Conservation (phyloP, 2,113 vertebrate species). For the Nibea albiflora region DNA sequence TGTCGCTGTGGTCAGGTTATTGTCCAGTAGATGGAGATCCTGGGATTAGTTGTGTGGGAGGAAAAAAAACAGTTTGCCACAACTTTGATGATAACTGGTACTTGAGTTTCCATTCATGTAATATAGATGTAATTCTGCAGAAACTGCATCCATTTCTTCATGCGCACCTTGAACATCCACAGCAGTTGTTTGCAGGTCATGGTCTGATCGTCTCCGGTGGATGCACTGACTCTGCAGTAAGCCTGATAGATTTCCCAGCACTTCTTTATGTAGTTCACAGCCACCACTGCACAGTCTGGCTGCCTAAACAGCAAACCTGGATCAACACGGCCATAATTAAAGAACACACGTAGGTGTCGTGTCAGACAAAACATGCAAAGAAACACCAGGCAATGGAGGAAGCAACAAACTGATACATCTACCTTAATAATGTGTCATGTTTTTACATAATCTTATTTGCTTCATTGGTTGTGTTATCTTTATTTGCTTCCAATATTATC, state of each 20-base stretch:
- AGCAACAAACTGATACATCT: not conserved
- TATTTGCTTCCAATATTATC: too few species aligned
- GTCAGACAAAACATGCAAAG: not conserved
- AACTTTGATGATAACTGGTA: not conserved
- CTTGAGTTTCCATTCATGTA: too few species aligned
- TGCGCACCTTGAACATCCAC: constrained; percentile 89
- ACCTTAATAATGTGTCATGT: too few species aligned
- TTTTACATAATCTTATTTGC: too few species aligned
- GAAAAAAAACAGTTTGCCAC: not conserved
- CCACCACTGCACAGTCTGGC: constrained; percentile 58
- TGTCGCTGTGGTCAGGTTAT: constrained; percentile 83
- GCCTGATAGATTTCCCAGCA: constrained; percentile 87
- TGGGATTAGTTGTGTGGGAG: constrained; percentile 51
- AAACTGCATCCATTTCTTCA: not conserved
- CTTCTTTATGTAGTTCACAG: constrained; percentile 77
- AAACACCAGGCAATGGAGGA: not conserved
- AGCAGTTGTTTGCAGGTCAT: constrained; percentile 90
- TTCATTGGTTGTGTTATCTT: too few species aligned
- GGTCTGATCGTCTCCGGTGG: constrained; percentile 70
- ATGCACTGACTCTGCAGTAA: constrained; percentile 58
- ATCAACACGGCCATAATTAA: not conserved
- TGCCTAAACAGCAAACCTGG: constrained; percentile 87
- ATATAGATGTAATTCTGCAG: not conserved
- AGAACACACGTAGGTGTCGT: not conserved
- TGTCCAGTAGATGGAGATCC: constrained; percentile 88